Base-by-base conservation (phyloP, 2,797 vertebrate genomes). In the Micromesistius poutassou region DNA sequence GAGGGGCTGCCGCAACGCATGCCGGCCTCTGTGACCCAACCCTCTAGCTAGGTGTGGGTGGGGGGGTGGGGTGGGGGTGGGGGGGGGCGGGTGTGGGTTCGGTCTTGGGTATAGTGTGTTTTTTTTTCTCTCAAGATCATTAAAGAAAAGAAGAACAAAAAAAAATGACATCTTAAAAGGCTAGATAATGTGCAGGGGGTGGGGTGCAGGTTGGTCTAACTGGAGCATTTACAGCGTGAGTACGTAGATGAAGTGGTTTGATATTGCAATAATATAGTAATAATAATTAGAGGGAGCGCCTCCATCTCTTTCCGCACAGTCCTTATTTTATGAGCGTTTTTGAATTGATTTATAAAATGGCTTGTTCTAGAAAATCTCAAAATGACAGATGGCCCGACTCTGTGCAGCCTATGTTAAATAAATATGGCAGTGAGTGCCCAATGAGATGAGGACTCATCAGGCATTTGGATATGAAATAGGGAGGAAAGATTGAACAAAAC, bases 361-460 rank as follows among this genome's bases (percentile, higher is more conserved):
- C 82, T 86, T 87, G 81, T 87, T 68, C 74, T 87, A 42, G 76
- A 81, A 86, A 89, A 89, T 87, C 85, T 81, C 83, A 84, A 88
- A 85, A 83, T 83, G 86, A 88, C 83, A 81, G 36, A 77, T 78
- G 85, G 85, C 87, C 87, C 85, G 80, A 16, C 40, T 42, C 2
- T 42, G 84, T 78, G 81, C 79, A 84, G 90, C 87, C 78, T 72
- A 35, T 81, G 72, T 85, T 88, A 75, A 86, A 83, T 85, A 85
- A 87, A 82, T 85, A 89, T 90, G 87, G 86, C 86, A 85, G 77
- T 85, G 85, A 89, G 77, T 86, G 87, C 86, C 89, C 88, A 90
- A 90, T 88, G 90, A 85, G 85, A 89, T 85, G 89, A 89, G 84
- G 90, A 93, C 94, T 95, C 94, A 95, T 95, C 94, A 94, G 77